Conservation (phyloP, 2,113 vertebrate genomes). For the Dicerorhinus sumatrensis region DNA sequence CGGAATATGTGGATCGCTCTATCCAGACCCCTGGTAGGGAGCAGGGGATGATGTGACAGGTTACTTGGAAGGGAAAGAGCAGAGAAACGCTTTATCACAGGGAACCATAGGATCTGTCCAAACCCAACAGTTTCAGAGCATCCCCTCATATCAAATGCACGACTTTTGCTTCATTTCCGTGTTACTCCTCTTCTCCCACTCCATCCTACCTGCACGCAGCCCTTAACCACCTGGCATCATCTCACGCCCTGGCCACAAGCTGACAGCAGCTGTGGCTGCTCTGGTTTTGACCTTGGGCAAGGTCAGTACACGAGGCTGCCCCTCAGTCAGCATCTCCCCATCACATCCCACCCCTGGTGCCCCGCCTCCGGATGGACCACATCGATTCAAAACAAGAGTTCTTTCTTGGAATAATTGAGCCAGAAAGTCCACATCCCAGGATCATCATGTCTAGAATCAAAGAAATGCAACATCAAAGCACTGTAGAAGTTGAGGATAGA, state of each 20-base stretch:
- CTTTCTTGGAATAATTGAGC: conserved; percentile 22
- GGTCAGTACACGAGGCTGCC: background rate
- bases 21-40: background rate
- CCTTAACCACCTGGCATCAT: no score
- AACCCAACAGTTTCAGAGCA: background rate
- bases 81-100: background rate
- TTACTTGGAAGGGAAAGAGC: background rate
- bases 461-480: conserved; percentile 60
- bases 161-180: background rate
- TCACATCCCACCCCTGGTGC: background rate
- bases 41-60: background rate
- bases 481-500: background rate
- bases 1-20: no score
- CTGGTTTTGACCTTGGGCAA: background rate
- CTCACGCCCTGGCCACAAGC: background rate
- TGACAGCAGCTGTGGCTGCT: background rate
- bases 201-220: background rate
- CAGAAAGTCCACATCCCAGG: background rate
- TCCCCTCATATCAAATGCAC: background rate
- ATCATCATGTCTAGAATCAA: conserved; percentile 58
- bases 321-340: background rate
- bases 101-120: background rate
- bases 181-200: accelerated
- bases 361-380: background rate
- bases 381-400: background rate